These are phyloP conservation scores for Notospermus geniculatus DNA, from an alignment of 1,140 invertebrate genomes.

Conservation along the genomic window DNA sequence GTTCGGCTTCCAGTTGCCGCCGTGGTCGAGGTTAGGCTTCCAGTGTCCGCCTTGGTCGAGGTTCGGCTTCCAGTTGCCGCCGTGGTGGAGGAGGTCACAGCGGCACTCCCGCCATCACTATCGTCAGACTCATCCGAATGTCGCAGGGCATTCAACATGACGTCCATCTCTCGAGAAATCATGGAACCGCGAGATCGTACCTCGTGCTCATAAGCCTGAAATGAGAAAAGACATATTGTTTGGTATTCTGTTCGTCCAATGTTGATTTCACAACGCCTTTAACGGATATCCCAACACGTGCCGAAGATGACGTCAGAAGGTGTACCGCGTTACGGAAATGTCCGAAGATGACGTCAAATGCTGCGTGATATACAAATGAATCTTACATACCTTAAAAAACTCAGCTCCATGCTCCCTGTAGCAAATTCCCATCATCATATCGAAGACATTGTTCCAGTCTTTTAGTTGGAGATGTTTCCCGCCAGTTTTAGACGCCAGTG, in stretches of 20 bases:
- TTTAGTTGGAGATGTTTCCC: slow-evolving; percentile 36
- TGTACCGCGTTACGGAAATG: background rate
- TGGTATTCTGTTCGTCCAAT: background rate
- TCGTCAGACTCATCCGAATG: no score
- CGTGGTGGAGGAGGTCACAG: no score
- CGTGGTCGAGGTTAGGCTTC: no score
- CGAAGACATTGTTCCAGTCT: slow-evolving; percentile 34
- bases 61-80: no score
- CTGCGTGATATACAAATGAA: background rate
- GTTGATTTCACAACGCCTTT: no score
- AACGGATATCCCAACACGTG: background rate
- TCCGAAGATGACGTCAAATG: background rate
- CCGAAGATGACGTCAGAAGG: background rate
- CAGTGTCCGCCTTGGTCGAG: no score
- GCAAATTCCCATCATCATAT: slow-evolving; percentile 40
- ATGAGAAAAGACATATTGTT: background rate
- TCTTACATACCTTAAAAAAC: slow-evolving; percentile 24
- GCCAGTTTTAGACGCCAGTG: slow-evolving; percentile 28
- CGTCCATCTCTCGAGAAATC: slow-evolving; percentile 25
- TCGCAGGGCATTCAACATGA: slow-evolving; percentile 21
- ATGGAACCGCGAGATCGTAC: slow-evolving; percentile 17
- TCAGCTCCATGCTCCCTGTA: slow-evolving; percentile 35
- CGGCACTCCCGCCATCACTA: no score
- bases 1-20: no score
- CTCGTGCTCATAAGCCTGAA: slow-evolving; percentile 33